phyloP scores from a whole-genome alignment of 2,797 vertebrate species.

The Hydrophis major region DNA sequence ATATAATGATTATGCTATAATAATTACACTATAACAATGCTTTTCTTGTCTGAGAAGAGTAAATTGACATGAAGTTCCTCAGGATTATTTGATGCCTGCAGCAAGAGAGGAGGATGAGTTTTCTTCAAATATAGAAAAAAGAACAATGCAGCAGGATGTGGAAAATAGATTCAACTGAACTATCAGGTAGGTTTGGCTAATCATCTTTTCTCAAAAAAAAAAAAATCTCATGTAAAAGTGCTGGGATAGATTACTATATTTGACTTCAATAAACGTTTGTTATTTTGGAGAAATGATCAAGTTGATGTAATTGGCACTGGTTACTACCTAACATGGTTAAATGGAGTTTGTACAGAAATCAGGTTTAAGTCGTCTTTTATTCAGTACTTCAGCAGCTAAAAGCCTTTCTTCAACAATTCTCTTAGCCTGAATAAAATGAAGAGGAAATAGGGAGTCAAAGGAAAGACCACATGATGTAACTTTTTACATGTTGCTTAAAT shows the following conservation, averaged over 20 bases:
- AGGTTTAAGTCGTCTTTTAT: neutral
- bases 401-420: neutral
- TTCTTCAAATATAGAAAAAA: neutral
- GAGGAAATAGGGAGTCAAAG: neutral
- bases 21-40: neutral
- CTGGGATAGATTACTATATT: neutral
- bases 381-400: neutral
- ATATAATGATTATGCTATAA: neutral
- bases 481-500: neutral
- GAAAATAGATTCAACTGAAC: neutral
- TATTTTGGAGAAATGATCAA: neutral
- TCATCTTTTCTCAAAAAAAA: neutral
- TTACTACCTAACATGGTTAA: neutral
- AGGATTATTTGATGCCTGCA: neutral
- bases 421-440: neutral
- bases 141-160: neutral
- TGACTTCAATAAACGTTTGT: neutral
- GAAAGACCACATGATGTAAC: neutral
- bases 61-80: neutral
- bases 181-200: neutral
- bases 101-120: neutral
- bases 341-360: neutral
- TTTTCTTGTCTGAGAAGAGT: neutral
- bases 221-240: neutral
- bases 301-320: neutral